phyloP scores from a whole-genome alignment of 2,113 vertebrate genomes.

The Corapipo altera region DNA sequence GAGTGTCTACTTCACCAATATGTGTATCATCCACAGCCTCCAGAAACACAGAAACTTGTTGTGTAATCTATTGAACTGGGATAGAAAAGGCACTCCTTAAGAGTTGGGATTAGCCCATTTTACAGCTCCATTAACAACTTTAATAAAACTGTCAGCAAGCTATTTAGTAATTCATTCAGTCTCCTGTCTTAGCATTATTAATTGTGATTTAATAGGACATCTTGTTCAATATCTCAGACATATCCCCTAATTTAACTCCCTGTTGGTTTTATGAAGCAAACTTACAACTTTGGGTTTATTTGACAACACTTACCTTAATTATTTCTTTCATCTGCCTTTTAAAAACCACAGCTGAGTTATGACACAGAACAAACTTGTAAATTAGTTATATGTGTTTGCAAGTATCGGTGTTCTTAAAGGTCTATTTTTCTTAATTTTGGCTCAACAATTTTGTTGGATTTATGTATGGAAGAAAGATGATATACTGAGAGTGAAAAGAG shows the following conservation, averaged over 20 bases:
- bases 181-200: background rate
- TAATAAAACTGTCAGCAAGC: constrained; percentile 16
- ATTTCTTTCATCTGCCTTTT: background rate
- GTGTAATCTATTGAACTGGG: background rate
- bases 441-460: background rate
- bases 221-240: background rate
- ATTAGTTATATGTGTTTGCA: background rate
- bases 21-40: constrained; percentile 5
- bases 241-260: background rate
- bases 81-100: background rate
- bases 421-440: background rate
- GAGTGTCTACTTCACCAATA: background rate
- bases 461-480: background rate
- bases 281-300: background rate
- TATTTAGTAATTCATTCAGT: background rate
- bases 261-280: background rate
- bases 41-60: background rate
- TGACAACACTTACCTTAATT: background rate
- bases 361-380: background rate
- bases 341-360: background rate
- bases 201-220: constrained; percentile 23
- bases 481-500: background rate
- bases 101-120: background rate
- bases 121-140: constrained; percentile 8
- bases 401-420: background rate